Evolutionary conservation across 1,140 invertebrate species (phyloP).

Genomic region (Euglossa dilemma): DNA sequence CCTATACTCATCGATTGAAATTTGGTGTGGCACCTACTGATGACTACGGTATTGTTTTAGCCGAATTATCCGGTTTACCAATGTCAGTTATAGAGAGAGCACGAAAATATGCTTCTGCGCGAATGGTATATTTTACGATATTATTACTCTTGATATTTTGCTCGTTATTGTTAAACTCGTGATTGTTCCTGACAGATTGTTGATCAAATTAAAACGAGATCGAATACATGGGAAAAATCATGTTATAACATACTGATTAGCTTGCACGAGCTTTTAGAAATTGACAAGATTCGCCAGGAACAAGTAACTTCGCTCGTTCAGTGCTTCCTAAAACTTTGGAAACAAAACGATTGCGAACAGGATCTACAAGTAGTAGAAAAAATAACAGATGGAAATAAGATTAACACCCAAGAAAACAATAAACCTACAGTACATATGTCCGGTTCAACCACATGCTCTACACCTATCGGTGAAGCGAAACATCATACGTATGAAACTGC

Average conservation of each 20-base stretch:
- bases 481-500: not conserved
- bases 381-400: not conserved
- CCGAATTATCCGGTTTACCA: slow-evolving; percentile 74
- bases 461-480: not conserved
- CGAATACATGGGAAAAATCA: slow-evolving; percentile 20
- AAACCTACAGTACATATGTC: not conserved
- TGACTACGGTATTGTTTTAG: slow-evolving; percentile 82
- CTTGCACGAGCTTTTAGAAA: slow-evolving; percentile 48
- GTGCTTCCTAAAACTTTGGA: not conserved
- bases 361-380: no score
- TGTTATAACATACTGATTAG: slow-evolving; percentile 44
- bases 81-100: slow-evolving; percentile 47
- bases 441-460: not conserved
- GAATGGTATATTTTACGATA: not conserved
- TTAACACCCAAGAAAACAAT: not conserved
- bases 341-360: no score
- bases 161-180: not conserved
- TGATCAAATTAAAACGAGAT: not conserved
- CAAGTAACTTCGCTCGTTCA: not conserved
- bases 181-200: not conserved
- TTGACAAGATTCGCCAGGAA: not conserved
- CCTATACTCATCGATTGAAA: slow-evolving; percentile 80
- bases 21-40: slow-evolving; percentile 74
- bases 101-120: slow-evolving; percentile 38
- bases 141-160: not conserved